Percentiles rank a stretch among this genome's conserved stretches.
phyloP scores from a whole-genome alignment of 2,888 invertebrate species.

The Iselma pallidipennis region DNA sequence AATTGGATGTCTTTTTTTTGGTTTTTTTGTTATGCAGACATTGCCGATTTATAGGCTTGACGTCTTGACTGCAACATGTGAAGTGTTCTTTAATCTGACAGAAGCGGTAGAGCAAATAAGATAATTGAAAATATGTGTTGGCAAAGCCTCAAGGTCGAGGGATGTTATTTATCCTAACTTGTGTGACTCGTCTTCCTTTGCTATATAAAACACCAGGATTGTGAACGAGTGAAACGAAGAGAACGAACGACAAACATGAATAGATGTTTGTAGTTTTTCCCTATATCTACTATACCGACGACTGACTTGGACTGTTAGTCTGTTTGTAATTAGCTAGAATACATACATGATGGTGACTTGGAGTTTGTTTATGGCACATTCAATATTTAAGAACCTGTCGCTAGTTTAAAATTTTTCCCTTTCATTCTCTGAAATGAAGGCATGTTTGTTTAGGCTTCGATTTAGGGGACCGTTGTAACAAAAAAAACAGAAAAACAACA shows the following conservation, averaged over 20 bases:
- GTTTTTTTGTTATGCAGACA: slow-evolving; percentile 22
- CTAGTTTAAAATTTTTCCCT: too few relatives aligned
- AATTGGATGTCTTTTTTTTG: slow-evolving; percentile 11
- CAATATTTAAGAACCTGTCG: background rate
- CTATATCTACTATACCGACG: slow-evolving; percentile 25
- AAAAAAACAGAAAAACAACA: background rate
- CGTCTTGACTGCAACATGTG: slow-evolving; percentile 48
- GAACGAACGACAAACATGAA: background rate
- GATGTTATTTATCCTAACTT: slow-evolving; percentile 44
- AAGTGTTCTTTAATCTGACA: slow-evolving; percentile 55
- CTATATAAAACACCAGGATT: background rate
- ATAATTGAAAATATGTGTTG: slow-evolving; percentile 56
- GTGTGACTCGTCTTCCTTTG: background rate
- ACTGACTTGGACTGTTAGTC: slow-evolving; percentile 37
- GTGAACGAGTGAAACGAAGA: background rate
- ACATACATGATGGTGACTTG: slow-evolving; percentile 44
- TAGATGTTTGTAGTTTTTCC: slow-evolving; percentile 4
- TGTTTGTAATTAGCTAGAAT: slow-evolving; percentile 47
- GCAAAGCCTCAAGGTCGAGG: slow-evolving; percentile 54
- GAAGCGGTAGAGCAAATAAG: slow-evolving; percentile 53
- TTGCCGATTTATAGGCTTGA: slow-evolving; percentile 46
- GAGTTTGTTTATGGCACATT: background rate
- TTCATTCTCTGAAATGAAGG: background rate
- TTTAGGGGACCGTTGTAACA: too few relatives aligned
- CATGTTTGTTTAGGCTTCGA: background rate